Evolutionary conservation across 1,140 invertebrate genomes (phyloP), one percentile per base, ranked within the genome.

Genomic region (Littorina saxatilis): DNA sequence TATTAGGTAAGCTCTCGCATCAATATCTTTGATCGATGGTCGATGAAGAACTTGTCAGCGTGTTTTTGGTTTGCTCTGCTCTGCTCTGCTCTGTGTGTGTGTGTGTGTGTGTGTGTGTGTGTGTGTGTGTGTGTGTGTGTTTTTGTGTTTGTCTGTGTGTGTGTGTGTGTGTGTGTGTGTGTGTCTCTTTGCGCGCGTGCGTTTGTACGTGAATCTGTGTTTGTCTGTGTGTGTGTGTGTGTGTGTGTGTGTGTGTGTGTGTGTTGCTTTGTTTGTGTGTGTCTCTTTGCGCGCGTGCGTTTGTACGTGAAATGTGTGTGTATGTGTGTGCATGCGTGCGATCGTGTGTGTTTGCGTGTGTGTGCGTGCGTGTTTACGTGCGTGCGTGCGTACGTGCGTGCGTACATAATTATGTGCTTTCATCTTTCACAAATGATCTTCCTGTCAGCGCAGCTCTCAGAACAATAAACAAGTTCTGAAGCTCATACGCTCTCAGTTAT

Each of bases 201-300:
- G 43, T 47, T 17, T 47, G 7, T 47, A n/a, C n/a, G n/a, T n/a
- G n/a, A 11, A 9, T 61, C 27, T 61, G 5, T 61, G 7, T 61
- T 23, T 61, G 5, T 61, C 27, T n/a, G 7, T 29, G 7, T 61
- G 9, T 61, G 7, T 29, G 9, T 61, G 20, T 61, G 58, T 61
- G 58, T 61, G 58, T 61, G 58, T 61, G 58, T 61, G 58, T 61
- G 58, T 61, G 58, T 61, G 58, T 61, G 58, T 61, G 58, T 61
- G 58, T 61, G 58, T 61, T 9, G 9, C 9, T 61, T 9, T 61
- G 58, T 61, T 9, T 61, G 58, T 61, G 58, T 61, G 58, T 61
- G 58, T 61, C 9, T 61, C 9, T 61, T 47, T 17, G 5, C 7
- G 43, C 7, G 43, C 43, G 5, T 9, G 5, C 7, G 5, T 47